Evolutionary conservation across 2,797 vertebrate species (phyloP).

Genomic region (Xenops minutus): DNA sequence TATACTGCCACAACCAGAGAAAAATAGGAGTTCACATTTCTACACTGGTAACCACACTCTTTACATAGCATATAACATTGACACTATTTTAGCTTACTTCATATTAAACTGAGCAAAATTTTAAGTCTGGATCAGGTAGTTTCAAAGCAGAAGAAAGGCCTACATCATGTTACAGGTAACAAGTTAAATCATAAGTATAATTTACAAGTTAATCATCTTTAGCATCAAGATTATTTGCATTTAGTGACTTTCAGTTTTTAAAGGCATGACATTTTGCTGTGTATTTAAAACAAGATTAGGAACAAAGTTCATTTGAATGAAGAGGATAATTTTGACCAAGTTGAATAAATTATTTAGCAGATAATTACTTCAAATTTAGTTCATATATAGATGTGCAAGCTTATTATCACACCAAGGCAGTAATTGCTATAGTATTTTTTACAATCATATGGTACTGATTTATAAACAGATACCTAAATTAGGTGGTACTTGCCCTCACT

Average conservation of each 20-base stretch:
- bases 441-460: background rate
- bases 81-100: background rate
- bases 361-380: background rate
- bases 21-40: background rate
- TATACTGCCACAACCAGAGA: background rate
- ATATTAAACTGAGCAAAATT: background rate
- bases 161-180: background rate
- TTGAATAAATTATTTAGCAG: conserved; percentile 21
- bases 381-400: background rate
- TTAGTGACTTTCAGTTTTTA: background rate
- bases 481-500: background rate
- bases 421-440: background rate
- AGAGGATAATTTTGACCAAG: background rate
- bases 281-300: background rate
- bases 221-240: background rate
- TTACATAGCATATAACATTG: background rate
- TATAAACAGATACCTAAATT: background rate
- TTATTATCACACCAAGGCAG: background rate
- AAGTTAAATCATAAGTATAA: background rate
- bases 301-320: background rate
- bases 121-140: background rate
- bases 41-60: background rate
- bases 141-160: background rate
- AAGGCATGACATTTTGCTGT: background rate
- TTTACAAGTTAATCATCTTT: background rate